Percentiles rank a stretch among this genome's conserved stretches.
phyloP scores from a whole-genome alignment of 2,888 invertebrate genomes.

The Eucriotettix oculatus region DNA sequence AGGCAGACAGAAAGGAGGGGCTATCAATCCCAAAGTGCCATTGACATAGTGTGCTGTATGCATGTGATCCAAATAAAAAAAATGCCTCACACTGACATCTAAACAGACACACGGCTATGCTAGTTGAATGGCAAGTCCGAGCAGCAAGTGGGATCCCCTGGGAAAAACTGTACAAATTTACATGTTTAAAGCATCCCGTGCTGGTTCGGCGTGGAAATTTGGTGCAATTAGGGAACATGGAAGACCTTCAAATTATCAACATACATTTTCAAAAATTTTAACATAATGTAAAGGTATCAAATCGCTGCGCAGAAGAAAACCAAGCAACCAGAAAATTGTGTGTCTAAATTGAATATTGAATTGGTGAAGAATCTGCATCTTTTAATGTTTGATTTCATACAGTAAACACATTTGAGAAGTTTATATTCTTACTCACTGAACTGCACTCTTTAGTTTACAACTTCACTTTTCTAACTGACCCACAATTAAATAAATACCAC shows the following conservation, averaged over 20 bases:
- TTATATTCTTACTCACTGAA: not conserved
- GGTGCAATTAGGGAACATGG: slow-evolving; percentile 17
- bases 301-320: slow-evolving; percentile 13
- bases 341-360: slow-evolving; percentile 12
- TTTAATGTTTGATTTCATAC: slow-evolving; percentile 4
- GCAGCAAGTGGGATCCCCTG: slow-evolving; percentile 6
- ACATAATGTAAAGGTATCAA: slow-evolving; percentile 11
- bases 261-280: slow-evolving; percentile 12
- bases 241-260: slow-evolving; percentile 17
- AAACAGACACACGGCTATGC: slow-evolving; percentile 14
- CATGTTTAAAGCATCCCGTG: slow-evolving; percentile 12
- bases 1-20: slow-evolving; percentile 10
- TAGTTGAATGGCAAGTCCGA: slow-evolving; percentile 14
- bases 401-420: not conserved
- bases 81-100: slow-evolving; percentile 15
- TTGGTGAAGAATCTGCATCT: slow-evolving; percentile 10
- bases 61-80: slow-evolving; percentile 12
- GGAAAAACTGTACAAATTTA: slow-evolving; percentile 12
- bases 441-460: not conserved
- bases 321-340: slow-evolving; percentile 10
- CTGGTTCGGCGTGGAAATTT: slow-evolving; percentile 13
- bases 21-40: slow-evolving; percentile 8
- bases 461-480: not conserved
- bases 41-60: slow-evolving; percentile 11
- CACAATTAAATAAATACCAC: no score